A percentile compares a stretch with the other conserved stretches of the same genome.
Conservation (phyloP, 1,140 invertebrate genomes). For the Steinernema khuongi region DNA sequence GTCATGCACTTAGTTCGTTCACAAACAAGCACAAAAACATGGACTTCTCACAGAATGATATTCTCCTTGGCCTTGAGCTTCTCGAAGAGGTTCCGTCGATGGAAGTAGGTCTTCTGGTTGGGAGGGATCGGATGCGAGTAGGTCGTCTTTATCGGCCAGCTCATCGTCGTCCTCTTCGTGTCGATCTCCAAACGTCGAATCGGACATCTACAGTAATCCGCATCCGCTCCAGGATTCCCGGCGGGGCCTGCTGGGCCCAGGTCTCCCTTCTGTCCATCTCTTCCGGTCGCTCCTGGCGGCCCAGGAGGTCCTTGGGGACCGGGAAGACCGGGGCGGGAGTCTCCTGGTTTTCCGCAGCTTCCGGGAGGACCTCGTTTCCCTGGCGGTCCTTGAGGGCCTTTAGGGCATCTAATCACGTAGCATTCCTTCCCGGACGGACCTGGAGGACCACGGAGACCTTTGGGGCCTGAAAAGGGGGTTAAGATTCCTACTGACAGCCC, state of each 20-base stretch:
- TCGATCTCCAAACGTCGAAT: not conserved
- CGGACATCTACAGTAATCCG: conserved; percentile 29
- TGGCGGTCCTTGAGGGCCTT: conserved; percentile 35
- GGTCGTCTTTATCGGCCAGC: not conserved
- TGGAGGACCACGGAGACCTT: conserved; percentile 31
- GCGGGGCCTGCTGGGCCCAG: conserved; percentile 26
- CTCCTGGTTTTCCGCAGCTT: conserved; percentile 33
- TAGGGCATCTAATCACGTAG: conserved; percentile 16
- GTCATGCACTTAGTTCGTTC: too few species aligned
- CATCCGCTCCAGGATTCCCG: conserved; percentile 27
- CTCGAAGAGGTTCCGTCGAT: not conserved
- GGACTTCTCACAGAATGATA: not conserved
- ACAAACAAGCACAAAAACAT: not conserved
- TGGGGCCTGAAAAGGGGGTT: conserved; percentile 18
- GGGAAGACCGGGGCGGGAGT: conserved; percentile 4
- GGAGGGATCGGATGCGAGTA: not conserved
- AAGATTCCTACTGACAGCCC: not conserved
- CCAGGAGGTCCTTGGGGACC: conserved; percentile 31
- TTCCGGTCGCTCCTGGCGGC: conserved; percentile 25
- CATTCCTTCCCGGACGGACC: not conserved
- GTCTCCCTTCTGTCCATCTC: conserved; percentile 26
- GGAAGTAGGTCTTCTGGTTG: not conserved
- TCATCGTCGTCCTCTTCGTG: not conserved
- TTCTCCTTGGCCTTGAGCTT: not conserved
- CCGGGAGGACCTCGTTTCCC: conserved; percentile 31